Evolutionary conservation across 2,888 invertebrate genomes (phyloP).

Genomic region (Spilosoma lubricipeda): DNA sequence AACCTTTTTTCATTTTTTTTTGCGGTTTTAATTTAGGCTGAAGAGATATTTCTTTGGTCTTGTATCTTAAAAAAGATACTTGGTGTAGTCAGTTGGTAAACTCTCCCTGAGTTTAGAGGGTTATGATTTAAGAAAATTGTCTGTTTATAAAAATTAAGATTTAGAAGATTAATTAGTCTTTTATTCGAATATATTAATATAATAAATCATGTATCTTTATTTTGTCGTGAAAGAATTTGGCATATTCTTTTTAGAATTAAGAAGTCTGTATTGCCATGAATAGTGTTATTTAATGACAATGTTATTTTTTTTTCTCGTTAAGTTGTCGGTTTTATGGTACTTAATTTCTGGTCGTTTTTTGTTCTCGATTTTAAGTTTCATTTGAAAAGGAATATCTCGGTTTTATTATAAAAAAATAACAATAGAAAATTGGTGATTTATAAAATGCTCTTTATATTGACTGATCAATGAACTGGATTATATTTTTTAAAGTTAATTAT

Average conservation of each 20-base stretch:
- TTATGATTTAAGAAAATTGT: constrained; percentile 8
- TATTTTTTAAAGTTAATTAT: no score
- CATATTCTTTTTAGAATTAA: constrained; percentile 19
- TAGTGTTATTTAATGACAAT: neutral
- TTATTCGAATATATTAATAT: constrained; percentile 6
- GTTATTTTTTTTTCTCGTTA: neutral
- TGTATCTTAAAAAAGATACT: constrained; percentile 39
- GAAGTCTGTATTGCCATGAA: constrained; percentile 22
- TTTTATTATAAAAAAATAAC: no score
- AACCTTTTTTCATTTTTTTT: constrained; percentile 43
- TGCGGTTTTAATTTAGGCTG: constrained; percentile 52
- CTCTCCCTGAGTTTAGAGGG: constrained; percentile 37
- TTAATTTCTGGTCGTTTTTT: neutral
- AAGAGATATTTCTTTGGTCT: constrained; percentile 46
- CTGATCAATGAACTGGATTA: no score
- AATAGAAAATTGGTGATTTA: no score
- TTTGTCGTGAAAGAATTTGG: constrained; percentile 23
- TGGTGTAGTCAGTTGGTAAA: constrained; percentile 50
- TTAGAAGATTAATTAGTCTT: neutral
- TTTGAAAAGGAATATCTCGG: no score
- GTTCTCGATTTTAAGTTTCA: no score
- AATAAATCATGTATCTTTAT: neutral
- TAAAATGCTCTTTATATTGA: no score
- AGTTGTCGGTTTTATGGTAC: neutral
- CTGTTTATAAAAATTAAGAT: neutral